Conservation (phyloP, 2,113 vertebrate genomes). For the Aspidoscelis tigris region DNA sequence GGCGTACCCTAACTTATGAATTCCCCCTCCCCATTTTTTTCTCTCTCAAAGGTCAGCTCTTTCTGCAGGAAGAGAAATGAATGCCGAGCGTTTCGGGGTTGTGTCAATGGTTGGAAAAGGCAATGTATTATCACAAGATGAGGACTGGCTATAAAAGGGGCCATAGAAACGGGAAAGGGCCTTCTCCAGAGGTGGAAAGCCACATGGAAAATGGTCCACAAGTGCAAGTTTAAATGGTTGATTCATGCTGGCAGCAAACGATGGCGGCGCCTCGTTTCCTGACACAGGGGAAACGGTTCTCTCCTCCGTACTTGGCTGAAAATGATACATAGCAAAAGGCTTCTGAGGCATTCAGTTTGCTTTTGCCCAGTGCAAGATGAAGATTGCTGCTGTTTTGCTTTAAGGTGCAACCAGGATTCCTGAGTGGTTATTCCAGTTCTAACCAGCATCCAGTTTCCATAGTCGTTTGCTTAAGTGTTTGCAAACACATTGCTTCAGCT, state of each 20-base stretch:
- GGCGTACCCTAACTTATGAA: not conserved
- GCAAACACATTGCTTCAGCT: slow-evolving; percentile 23
- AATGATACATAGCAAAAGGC: not conserved
- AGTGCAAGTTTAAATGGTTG: not conserved
- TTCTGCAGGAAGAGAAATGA: slow-evolving; percentile 14
- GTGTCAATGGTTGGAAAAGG: slow-evolving; percentile 18
- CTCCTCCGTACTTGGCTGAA: not conserved
- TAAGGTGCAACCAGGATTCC: slow-evolving; percentile 40
- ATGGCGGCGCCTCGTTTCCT: slow-evolving; percentile 6
- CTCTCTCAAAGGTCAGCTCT: slow-evolving; percentile 16
- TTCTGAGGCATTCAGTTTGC: not conserved
- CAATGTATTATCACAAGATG: slow-evolving; percentile 6
- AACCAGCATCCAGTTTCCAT: slow-evolving; percentile 40
- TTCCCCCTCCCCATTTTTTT: not conserved
- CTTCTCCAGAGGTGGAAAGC: not conserved
- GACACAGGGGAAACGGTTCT: slow-evolving; percentile 16
- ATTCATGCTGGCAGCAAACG: not conserved
- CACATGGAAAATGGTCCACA: not conserved
- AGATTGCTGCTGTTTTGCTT: slow-evolving; percentile 25
- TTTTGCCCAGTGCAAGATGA: slow-evolving; percentile 11
- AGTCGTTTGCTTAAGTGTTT: slow-evolving; percentile 14
- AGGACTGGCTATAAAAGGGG: not conserved
- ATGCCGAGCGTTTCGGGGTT: slow-evolving; percentile 19
- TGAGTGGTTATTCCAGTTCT: slow-evolving; percentile 51
- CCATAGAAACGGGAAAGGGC: not conserved